Evolutionary conservation across 2,888 invertebrate genomes (phyloP).

Genomic region (Meloe dianella): DNA sequence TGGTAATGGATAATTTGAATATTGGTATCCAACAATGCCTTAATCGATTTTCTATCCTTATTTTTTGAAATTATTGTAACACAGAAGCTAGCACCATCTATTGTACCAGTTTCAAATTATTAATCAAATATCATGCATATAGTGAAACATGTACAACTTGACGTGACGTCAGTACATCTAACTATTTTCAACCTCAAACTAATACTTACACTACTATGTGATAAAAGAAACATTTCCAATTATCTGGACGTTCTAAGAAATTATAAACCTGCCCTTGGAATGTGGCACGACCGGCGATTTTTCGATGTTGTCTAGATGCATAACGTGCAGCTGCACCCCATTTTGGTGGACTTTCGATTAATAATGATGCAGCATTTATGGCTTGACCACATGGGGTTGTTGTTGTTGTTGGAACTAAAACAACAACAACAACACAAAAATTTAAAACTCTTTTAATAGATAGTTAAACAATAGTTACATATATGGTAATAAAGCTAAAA

Average conservation of each 20-base stretch:
- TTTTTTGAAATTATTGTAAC: too few species aligned
- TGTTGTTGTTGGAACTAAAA: slow-evolving; percentile 46
- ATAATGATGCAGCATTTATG: slow-evolving; percentile 55
- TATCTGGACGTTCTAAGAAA: slow-evolving; percentile 81
- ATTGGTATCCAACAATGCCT: background rate
- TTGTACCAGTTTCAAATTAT: background rate
- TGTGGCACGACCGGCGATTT: slow-evolving; percentile 68
- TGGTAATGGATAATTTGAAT: background rate
- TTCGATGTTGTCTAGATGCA: slow-evolving; percentile 68
- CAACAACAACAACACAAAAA: slow-evolving; percentile 3
- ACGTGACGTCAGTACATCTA: too few species aligned
- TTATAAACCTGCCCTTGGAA: slow-evolving; percentile 83
- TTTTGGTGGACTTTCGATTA: slow-evolving; percentile 61
- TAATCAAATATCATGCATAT: background rate
- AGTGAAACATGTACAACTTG: too few species aligned
- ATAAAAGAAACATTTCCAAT: slow-evolving; percentile 84
- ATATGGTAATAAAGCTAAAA: too few species aligned
- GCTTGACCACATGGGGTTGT: slow-evolving; percentile 50
- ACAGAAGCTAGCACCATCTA: background rate
- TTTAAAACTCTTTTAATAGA: too few species aligned
- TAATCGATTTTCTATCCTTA: background rate
- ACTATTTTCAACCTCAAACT: too few species aligned
- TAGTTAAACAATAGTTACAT: too few species aligned
- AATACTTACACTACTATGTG: slow-evolving; percentile 79
- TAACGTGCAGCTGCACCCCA: slow-evolving; percentile 66